Base-by-base conservation (phyloP, 2,888 invertebrate genomes). In the Cryptocephalus primarius region DNA sequence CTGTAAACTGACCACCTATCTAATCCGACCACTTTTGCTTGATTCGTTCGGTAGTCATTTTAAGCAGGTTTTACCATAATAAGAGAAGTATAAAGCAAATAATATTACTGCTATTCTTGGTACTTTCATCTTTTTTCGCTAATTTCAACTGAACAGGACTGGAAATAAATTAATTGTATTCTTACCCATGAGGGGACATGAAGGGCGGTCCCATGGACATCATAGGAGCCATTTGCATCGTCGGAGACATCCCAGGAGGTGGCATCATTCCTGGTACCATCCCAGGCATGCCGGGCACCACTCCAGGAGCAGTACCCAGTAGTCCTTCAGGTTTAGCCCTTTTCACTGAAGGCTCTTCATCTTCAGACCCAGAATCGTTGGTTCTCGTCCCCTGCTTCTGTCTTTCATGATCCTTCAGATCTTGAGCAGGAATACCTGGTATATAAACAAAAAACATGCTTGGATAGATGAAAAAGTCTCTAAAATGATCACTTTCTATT, bases 321-420 rank as follows among this genome's bases (percentile, higher is more conserved):
- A 83, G 72, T n/a, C 82, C 83, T 71, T 75, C 85, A 46, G 72
- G 80, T 71, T 83, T 82, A 54, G 77, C 71, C 66, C 85, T 85
- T 71, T 89, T 89, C 38, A 82, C 79, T 6, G 82, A 79, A 0
- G 89, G 89, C 62, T 88, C 88, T 39, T 88, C 88, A 59, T 88
- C 88, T 62, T 88, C 87, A 50, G 81, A 83, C 49, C 83, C 84
- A 43, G 83, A 76, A 40, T 56, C 56, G 48, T 56, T 60, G n/a
- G 53, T 55, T 62, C 79, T 78, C 67, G 76, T 71, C 56, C 66
- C 69, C 43, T 66, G 67, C 67, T 90, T 88, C 67, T 89, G 88
- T 61, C 85, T 81, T 72, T 96, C 95, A 72, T 96, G 96, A 67
- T 93, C 92, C 68, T 87, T 87, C 53, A 94, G 70, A 75, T 97